These are phyloP conservation scores for Labeo catla DNA, from an alignment of 2,113 vertebrate species.

Conservation along the genomic window DNA sequence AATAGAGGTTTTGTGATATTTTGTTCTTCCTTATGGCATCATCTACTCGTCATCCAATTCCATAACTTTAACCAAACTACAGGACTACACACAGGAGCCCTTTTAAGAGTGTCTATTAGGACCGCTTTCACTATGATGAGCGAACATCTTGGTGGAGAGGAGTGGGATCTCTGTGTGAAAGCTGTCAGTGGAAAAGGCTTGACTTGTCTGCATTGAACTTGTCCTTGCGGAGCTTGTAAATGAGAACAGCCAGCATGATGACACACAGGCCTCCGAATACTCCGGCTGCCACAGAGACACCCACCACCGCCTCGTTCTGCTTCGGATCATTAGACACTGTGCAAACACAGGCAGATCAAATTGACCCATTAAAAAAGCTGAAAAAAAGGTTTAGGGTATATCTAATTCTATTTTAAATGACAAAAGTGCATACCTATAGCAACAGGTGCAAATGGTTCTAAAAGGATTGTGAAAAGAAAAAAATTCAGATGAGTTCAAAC, in stretches of 20 bases:
- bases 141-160: not conserved
- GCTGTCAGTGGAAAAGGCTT: not conserved
- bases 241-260: conserved; percentile 56
- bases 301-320: conserved; percentile 22
- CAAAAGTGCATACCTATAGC: conserved; percentile 15
- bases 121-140: not conserved
- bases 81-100: not conserved
- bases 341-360: not conserved
- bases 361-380: not conserved
- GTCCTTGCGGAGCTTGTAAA: conserved; percentile 46
- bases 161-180: not conserved
- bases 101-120: not conserved
- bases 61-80: not conserved
- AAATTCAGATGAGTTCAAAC: not conserved
- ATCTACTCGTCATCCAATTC: not conserved
- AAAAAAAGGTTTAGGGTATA: not conserved
- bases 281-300: conserved; percentile 58
- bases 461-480: not conserved
- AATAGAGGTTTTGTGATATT: not conserved
- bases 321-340: conserved; percentile 39
- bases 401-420: not conserved
- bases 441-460: not conserved
- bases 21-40: not conserved
- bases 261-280: conserved; percentile 59
- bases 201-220: conserved; percentile 17